Base-by-base conservation (phyloP, 1,140 invertebrate species). In the Drosophila neocordata region DNA sequence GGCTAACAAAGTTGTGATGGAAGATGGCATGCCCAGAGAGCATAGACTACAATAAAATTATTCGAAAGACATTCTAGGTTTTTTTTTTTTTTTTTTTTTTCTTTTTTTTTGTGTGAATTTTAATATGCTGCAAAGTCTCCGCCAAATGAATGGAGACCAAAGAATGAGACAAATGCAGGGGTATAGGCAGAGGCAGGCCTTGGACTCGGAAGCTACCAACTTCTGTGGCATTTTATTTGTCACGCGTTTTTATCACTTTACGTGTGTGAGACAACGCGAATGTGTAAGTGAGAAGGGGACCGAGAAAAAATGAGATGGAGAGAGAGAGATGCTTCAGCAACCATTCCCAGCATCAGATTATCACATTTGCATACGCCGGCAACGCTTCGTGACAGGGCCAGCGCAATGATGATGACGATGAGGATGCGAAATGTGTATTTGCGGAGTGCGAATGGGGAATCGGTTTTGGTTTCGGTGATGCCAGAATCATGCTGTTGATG, bases 221-320 rank as follows among this genome's bases (percentile, higher is more conserved):
- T 62, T 69, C 77, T 74, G 66, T 70, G 82, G 75, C 72, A 87
- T 87, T 88, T 87, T 87, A 87, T 87, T 87, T 87, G 79, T 87
- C 82, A 87, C 82, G 83, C 83, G 76, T 83, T 87, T 87, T 87
- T 87, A 87, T 88, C 82, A 88, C 82, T 83, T 83, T 88, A 83
- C 82, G 79, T 83, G 68, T n/a, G 35, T 53, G 35, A 59, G 60
- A 44, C 13, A 20, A 27, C 8, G 18, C 35, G 24, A 8, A 20
- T 52, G 31, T 52, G 13, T 22, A 20, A 41, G 61, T 44, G 34
- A 48, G 53, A 27, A 15, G 8, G 15, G 8, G 24, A 41, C 31
- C 48, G 57, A 18, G 56, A 55, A 60, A 20, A 53, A 31, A 12
- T 4, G 13, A 53, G 24, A 68, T 62, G 48, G 62, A 52, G 62